phyloP scores from a whole-genome alignment of 2,113 vertebrate genomes.

The Rhea pennata region DNA sequence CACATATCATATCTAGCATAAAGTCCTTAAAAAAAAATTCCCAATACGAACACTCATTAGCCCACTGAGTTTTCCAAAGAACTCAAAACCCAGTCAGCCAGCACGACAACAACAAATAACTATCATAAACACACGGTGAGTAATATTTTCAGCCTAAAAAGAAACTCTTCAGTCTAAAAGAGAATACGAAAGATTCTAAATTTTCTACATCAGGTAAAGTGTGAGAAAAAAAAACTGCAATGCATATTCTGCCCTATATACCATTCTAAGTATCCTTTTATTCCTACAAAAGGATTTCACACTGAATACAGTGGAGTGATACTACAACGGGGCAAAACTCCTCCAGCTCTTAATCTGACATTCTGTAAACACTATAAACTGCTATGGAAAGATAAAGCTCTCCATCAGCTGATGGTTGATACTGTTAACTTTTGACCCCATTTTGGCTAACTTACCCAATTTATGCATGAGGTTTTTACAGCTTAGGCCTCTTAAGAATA shows the following conservation, averaged over 20 bases:
- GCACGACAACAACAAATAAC: not conserved
- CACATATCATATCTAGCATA: not conserved
- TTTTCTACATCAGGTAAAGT: not conserved
- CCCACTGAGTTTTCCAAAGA: not conserved
- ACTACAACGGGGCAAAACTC: not conserved
- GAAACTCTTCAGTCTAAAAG: not conserved
- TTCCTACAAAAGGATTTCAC: not conserved
- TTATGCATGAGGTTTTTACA: not conserved
- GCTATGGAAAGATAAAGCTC: not conserved
- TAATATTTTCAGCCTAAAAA: not conserved
- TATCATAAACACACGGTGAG: accelerated
- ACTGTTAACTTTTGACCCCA: not conserved
- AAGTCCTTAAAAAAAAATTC: not conserved
- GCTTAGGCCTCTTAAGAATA: not conserved
- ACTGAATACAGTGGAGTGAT: not conserved
- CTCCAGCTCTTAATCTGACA: conserved; percentile 28
- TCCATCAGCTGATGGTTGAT: conserved; percentile 14
- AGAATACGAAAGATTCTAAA: not conserved
- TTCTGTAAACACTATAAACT: not conserved
- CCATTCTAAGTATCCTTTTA: not conserved
- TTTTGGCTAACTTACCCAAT: not conserved
- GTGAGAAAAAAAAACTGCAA: not conserved
- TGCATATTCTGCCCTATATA: not conserved
- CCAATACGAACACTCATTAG: not conserved
- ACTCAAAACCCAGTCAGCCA: not conserved